These are phyloP conservation scores for Mus caroli DNA, from an alignment of 2,797 vertebrate genomes.

Conservation along the genomic window DNA sequence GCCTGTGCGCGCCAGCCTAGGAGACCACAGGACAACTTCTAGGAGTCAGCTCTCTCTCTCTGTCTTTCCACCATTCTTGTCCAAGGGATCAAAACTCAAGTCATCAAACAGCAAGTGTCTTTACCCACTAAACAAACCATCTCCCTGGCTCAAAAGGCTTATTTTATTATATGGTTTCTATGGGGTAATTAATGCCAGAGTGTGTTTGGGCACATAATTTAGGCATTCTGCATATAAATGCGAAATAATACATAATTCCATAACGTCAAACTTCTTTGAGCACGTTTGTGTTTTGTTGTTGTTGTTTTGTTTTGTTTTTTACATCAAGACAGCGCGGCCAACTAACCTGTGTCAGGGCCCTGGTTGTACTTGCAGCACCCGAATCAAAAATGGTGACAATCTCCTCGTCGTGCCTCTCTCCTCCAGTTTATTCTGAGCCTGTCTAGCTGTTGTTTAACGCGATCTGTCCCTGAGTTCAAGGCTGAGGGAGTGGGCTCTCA, in stretches of 20 bases:
- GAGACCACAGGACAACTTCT: background rate
- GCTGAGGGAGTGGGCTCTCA: background rate
- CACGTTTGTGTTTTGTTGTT: background rate
- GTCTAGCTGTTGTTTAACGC: conserved; percentile 70
- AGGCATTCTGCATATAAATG: conserved; percentile 26
- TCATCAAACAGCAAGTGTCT: background rate
- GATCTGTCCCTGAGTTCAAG: conserved; percentile 57
- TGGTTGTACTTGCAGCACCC: conserved; percentile 60
- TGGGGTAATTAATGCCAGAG: conserved; percentile 42
- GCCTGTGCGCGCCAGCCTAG: background rate
- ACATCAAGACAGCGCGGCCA: background rate
- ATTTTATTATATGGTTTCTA: conserved; percentile 40
- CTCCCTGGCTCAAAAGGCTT: background rate
- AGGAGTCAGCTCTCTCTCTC: background rate
- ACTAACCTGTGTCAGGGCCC: conserved; percentile 18
- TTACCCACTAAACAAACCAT: background rate
- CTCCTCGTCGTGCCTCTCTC: background rate
- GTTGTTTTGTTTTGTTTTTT: background rate
- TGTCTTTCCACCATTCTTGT: background rate
- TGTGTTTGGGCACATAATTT: background rate
- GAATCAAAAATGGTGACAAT: conserved; percentile 58
- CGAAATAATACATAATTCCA: conserved; percentile 59
- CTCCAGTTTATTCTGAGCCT: conserved; percentile 37
- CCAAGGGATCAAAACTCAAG: background rate
- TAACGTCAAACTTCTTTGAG: conserved; percentile 53